Base-by-base conservation (phyloP, 2,113 vertebrate species). In the Ceratotherium simum region DNA sequence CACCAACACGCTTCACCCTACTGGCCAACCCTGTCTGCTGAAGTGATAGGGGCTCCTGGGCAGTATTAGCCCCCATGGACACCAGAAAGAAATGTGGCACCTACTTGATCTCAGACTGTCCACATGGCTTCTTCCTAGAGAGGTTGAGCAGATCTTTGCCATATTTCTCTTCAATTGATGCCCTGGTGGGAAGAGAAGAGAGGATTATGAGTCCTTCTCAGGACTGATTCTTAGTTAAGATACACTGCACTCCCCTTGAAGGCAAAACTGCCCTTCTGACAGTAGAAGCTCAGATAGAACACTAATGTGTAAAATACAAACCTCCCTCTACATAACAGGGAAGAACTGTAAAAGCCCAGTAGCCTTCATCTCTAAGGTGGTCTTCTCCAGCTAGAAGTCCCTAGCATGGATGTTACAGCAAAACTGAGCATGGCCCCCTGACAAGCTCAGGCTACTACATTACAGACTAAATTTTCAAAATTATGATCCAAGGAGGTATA, bases 71-170 rank as follows among this genome's bases (percentile, higher is more conserved):
- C 42, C 70, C 12, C 21, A 12, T 42, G 36, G n/a, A 48, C 91
- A 42, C 20, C 25, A n/a, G 65, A 91, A 72, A 48, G 6, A 85
- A 31, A 78, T 0, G 0, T 14, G 51, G 82, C 29, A 98, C 99
- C 99, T 99, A 99, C 99, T 99, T 99, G 98, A 99, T 99, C 97
- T 99, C 99, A 0, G 98, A 99, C 95, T 99, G 99, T 95, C 99
- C 99, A 70, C 99, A 99, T 14, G 99, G 99, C 94, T 99, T 99
- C 99, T 99, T 99, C 98, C 98, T 99, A 0, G 99, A 99, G 96
- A 99, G 98, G 87, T 97, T 99, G 33, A 99, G 98, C 29, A 99
- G 99, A 20, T 99, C 99, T 98, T 99, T 99, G 83, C 99, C 99
- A 1, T 99, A 99, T 89, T 98, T 99, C 97, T 99, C 99, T 98